These are phyloP conservation scores for Epizoanthus illoricatus DNA, from an alignment of 92 coral and sea anemone species.

Conservation along the genomic window DNA sequence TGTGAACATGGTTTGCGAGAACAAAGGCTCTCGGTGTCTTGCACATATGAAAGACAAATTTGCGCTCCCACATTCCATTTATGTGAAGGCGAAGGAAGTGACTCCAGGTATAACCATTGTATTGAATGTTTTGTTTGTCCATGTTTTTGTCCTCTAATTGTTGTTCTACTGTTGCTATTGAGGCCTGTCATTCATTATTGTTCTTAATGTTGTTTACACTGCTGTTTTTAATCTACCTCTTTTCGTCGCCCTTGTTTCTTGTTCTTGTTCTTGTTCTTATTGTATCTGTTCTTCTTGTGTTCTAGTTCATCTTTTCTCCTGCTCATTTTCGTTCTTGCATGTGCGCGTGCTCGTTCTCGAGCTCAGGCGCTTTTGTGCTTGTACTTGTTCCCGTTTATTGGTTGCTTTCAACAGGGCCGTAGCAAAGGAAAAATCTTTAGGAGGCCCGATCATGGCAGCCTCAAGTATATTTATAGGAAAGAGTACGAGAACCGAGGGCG, in stretches of 20 bases:
- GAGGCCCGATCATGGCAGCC: no score
- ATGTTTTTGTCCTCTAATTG: not conserved
- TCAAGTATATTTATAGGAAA: no score
- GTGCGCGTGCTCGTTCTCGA: no score
- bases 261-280: not conserved
- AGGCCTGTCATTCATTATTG: not conserved
- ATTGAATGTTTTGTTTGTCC: no score
- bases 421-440: no score
- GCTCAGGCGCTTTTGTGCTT: no score
- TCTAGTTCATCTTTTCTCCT: no score
- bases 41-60: not conserved
- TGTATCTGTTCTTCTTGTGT: not conserved
- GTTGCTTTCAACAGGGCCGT: no score
- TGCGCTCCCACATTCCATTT: not conserved
- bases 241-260: not conserved
- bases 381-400: not conserved
- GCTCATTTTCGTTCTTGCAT: no score
- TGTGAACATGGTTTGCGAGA: not conserved
- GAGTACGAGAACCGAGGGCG: no score
- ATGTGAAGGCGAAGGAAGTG: slow-evolving; percentile 3
- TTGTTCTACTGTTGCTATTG: not conserved
- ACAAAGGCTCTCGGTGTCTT: not conserved
- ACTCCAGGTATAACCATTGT: no score
- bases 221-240: not conserved
- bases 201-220: no score